A percentile compares a stretch with the other conserved stretches of the same genome.
These are phyloP conservation scores for Corythoichthys intestinalis DNA, from an alignment of 2,113 vertebrate genomes.

Conservation along the genomic window DNA sequence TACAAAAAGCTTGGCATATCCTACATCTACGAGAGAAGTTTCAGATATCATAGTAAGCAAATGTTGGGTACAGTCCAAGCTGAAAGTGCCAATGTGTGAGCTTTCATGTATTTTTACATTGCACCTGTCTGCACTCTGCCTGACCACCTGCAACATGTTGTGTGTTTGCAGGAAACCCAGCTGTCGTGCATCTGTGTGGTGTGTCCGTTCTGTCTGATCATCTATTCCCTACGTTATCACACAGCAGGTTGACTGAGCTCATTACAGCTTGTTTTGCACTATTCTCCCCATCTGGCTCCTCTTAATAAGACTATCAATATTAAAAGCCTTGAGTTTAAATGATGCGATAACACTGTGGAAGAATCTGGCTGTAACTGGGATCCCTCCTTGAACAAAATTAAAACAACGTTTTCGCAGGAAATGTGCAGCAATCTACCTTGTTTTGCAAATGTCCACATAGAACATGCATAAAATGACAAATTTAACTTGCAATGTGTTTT, in stretches of 20 bases:
- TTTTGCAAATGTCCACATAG: constrained; percentile 12
- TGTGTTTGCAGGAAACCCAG: constrained; percentile 38
- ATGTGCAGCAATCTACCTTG: constrained; percentile 14
- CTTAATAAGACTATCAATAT: constrained; percentile 68
- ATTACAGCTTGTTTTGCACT: constrained; percentile 72
- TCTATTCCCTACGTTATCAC: constrained; percentile 55
- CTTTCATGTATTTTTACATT: constrained; percentile 15
- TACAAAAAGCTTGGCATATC: constrained; percentile 57
- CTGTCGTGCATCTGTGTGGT: constrained; percentile 57
- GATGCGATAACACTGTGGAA: constrained; percentile 6
- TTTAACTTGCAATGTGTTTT: constrained; percentile 9
- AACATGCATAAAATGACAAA: constrained; percentile 24
- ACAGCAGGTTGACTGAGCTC: constrained; percentile 59
- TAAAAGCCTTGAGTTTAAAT: constrained; percentile 41
- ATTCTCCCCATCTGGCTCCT: constrained; percentile 60
- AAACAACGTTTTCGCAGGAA: constrained; percentile 6
- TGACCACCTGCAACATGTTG: constrained; percentile 17
- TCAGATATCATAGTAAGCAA: neutral
- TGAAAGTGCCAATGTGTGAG: neutral
- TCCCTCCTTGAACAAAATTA: constrained; percentile 17
- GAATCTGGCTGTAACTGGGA: constrained; percentile 23
- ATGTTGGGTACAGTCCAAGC: constrained; percentile 3
- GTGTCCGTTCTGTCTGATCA: constrained; percentile 61
- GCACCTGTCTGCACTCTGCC: constrained; percentile 10
- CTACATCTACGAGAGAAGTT: constrained; percentile 26